A percentile compares a stretch with the other conserved stretches of the same genome.
Conservation (phyloP, 2,888 invertebrate genomes). For the Nephrotoma guestfalica region DNA sequence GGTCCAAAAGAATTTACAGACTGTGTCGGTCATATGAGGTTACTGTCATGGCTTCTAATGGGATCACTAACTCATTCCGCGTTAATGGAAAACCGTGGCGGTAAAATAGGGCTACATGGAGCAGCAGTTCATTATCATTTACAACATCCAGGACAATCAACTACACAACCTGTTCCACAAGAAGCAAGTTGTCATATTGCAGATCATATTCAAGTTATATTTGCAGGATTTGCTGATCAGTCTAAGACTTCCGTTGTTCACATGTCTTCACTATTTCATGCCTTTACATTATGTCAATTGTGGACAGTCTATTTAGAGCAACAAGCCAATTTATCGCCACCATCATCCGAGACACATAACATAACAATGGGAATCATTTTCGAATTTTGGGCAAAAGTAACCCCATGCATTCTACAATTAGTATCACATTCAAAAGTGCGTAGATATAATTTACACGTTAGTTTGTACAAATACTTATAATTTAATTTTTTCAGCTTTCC, state of each 20-base stretch:
- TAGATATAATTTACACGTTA: conserved; percentile 24
- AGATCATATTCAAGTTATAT: conserved; percentile 89
- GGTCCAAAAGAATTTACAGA: conserved; percentile 89
- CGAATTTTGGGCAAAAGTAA: conserved; percentile 98
- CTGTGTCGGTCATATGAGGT: conserved; percentile 84
- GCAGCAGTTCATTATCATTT: conserved; percentile 16
- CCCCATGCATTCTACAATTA: conserved; percentile 86
- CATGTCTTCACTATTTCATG: conserved; percentile 93
- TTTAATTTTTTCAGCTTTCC: conserved; percentile 52
- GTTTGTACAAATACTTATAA: not conserved
- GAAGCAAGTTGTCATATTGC: conserved; percentile 94
- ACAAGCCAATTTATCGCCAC: conserved; percentile 49
- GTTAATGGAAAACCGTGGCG: conserved; percentile 29
- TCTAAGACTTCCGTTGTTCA: conserved; percentile 82
- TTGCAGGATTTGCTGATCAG: conserved; percentile 94
- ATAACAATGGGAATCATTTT: conserved; percentile 69
- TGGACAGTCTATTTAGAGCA: conserved; percentile 98
- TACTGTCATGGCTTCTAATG: conserved; percentile 89
- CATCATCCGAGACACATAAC: conserved; percentile 55
- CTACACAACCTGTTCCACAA: conserved; percentile 78
- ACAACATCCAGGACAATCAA: conserved; percentile 27
- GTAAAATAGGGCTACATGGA: conserved; percentile 17
- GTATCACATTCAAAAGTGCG: conserved; percentile 85
- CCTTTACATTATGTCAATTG: conserved; percentile 93
- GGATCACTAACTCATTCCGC: conserved; percentile 87